phyloP scores from a whole-genome alignment of 2,888 invertebrate genomes.

The Diarsia mendica region DNA sequence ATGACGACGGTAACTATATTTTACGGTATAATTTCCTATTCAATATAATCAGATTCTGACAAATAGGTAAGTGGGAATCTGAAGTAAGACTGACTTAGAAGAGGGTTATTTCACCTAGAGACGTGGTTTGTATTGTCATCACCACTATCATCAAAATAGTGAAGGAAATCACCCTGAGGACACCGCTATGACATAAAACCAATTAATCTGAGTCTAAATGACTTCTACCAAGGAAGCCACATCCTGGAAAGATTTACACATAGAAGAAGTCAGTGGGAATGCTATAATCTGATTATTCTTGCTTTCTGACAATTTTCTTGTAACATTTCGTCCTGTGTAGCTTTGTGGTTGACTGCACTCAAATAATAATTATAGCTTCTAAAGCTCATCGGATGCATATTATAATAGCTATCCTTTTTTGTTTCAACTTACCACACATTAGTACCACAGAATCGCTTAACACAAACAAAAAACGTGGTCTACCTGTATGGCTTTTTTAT shows the following conservation, averaged over 20 bases:
- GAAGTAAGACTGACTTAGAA: background rate
- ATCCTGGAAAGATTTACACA: background rate
- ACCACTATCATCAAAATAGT: background rate
- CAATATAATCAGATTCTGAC: background rate
- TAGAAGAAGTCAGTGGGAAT: background rate
- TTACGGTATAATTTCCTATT: background rate
- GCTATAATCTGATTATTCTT: background rate
- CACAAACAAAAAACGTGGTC: no score
- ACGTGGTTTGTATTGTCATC: background rate
- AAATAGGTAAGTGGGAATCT: background rate
- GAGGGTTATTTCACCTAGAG: background rate
- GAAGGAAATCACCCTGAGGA: background rate
- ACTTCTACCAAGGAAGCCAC: background rate
- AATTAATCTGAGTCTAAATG: background rate
- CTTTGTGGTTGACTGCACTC: background rate
- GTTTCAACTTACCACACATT: no score
- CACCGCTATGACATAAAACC: background rate
- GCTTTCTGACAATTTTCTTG: background rate
- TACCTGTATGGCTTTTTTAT: no score
- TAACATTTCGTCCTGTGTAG: background rate
- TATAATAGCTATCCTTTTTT: no score
- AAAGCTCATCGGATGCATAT: background rate
- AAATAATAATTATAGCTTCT: background rate
- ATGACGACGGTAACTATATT: background rate
- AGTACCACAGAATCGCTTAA: no score